Conservation (phyloP, 37 sponge, comb jelly and placozoan species). For the Petrosia ficiformis region DNA sequence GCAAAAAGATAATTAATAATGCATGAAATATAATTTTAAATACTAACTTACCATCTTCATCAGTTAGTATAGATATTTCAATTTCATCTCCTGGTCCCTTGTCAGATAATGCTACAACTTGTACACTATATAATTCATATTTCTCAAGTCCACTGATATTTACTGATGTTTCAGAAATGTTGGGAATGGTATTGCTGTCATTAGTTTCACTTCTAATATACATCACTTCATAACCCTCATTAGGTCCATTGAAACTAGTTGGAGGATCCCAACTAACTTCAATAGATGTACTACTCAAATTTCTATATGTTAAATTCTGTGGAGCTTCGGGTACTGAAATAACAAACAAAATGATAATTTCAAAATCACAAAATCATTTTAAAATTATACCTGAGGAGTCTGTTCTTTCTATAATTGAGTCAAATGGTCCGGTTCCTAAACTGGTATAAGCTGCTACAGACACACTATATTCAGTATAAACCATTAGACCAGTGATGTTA, state of each 20-base stretch:
- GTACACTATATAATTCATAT: not conserved
- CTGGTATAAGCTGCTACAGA: slow-evolving; percentile 28
- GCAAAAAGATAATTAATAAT: slow-evolving; percentile 4
- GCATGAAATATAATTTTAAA: not conserved
- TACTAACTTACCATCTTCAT: slow-evolving; percentile 3
- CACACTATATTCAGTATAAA: slow-evolving; percentile 31
- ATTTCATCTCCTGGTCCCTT: not conserved
- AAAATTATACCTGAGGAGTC: slow-evolving; percentile 23
- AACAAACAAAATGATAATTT: not conserved
- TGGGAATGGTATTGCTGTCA: not conserved
- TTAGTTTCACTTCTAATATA: not conserved
- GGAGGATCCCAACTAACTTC: slow-evolving; percentile 45
- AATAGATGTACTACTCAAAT: slow-evolving; percentile 46
- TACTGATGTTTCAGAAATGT: not conserved
- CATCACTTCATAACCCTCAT: not conserved
- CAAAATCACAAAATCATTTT: slow-evolving; percentile 2
- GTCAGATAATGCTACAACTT: not conserved
- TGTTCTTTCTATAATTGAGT: slow-evolving; percentile 9
- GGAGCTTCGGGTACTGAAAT: slow-evolving; percentile 49
- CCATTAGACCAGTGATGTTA: slow-evolving; percentile 10
- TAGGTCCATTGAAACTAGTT: not conserved
- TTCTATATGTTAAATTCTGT: slow-evolving; percentile 8
- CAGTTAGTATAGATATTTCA: not conserved
- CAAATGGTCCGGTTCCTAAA: slow-evolving; percentile 26
- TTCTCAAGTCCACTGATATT: slow-evolving; percentile 6